These are phyloP conservation scores for Oryzias woworae DNA, from an alignment of 2,113 vertebrate genomes.

Conservation along the genomic window DNA sequence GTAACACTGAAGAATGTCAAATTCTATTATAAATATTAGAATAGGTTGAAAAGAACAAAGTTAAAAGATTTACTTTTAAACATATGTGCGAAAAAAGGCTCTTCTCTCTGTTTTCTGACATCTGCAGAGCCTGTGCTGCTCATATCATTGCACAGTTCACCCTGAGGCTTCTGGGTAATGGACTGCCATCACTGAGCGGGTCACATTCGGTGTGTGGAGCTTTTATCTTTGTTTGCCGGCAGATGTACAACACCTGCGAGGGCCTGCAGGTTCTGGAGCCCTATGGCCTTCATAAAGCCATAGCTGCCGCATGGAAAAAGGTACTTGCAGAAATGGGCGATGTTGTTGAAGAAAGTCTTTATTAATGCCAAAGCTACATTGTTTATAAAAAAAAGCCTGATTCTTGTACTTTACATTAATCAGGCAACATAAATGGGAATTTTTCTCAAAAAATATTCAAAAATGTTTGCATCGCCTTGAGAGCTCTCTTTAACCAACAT, in stretches of 20 bases:
- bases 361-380: too few relatives aligned
- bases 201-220: conserved; percentile 82
- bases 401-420: not conserved
- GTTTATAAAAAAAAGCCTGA: not conserved
- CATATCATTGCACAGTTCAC: conserved; percentile 86
- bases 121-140: conserved; percentile 80
- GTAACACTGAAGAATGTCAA: not conserved
- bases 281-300: conserved; percentile 83
- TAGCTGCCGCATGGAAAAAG: conserved; percentile 88
- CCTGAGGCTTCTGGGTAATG: conserved; percentile 84
- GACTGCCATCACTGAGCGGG: conserved; percentile 71
- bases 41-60: too few relatives aligned
- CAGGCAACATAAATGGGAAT: not conserved
- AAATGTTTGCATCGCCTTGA: not conserved
- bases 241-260: conserved; percentile 92
- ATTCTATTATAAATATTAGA: too few relatives aligned
- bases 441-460: not conserved
- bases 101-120: conserved; percentile 1
- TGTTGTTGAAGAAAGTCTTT: not conserved
- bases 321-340: conserved; percentile 58
- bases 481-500: conserved; percentile 2
- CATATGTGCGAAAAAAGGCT: not conserved
- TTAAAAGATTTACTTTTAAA: too few relatives aligned
- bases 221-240: conserved; percentile 90
- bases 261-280: conserved; percentile 85